These are phyloP conservation scores for Metellina segmentata DNA, from an alignment of 2,888 invertebrate species.

Conservation along the genomic window DNA sequence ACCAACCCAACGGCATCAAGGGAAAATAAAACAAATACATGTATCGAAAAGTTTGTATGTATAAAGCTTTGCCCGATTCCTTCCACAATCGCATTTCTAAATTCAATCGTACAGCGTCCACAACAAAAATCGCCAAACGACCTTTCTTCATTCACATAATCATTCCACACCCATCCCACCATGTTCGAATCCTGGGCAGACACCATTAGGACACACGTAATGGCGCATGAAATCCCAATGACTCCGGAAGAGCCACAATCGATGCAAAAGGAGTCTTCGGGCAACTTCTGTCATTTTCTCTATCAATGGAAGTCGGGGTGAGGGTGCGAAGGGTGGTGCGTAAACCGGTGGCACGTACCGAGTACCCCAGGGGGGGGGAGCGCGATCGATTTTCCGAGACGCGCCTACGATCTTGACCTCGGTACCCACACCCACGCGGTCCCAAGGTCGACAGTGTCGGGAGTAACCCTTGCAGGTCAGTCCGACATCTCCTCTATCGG, in stretches of 20 bases:
- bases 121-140: no score
- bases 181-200: not conserved
- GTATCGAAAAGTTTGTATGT: no score
- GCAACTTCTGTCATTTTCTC: not conserved
- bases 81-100: no score
- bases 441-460: constrained; percentile 18
- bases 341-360: constrained; percentile 8
- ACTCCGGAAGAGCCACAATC: not conserved
- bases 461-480: not conserved
- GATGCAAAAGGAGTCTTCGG: not conserved
- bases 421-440: constrained; percentile 30
- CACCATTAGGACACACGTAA: constrained; percentile 12
- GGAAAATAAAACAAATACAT: no score
- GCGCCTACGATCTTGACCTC: constrained; percentile 52
- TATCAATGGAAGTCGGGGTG: not conserved
- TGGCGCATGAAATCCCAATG: constrained; percentile 23
- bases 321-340: constrained; percentile 2
- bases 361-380: not conserved
- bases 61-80: no score
- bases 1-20: no score
- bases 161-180: no score
- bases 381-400: constrained; percentile 29
- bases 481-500: not conserved
- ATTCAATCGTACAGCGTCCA: no score
- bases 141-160: no score